Base-by-base conservation (phyloP, 2,113 vertebrate genomes). In the Carollia perspicillata region DNA sequence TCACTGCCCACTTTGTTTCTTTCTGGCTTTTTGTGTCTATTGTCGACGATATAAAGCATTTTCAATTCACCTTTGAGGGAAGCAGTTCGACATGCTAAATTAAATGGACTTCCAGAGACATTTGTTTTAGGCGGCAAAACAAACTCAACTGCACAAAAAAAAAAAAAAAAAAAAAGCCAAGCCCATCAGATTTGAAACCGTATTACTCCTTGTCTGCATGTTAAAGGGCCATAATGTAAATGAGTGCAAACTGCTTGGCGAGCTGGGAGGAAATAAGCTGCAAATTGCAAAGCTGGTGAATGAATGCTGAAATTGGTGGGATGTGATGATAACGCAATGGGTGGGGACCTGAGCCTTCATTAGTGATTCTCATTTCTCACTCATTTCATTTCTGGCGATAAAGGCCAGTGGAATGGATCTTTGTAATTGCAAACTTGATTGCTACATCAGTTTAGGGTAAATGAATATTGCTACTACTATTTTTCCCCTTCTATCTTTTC, bases 141-240 rank as follows among this genome's bases (percentile, higher is more conserved):
- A 97, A 97, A 97, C 87, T 92, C 93, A 98, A 92, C 96, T 93
- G 94, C 89, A 97, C 93, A 93, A 95, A 96, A 92, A 93, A n/a
- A n/a, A n/a, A n/a, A n/a, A 94, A 94, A 90, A 78, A 14, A 74
- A 75, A 47, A 75, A 75, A 5, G 97, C 90, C 77, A 7, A 97
- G 94, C 55, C 92, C 74, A 94, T 93, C 96, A 89, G 11, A 98
- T 98, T 94, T 97, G 35, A 97, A 98, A 93, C 33, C 30, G 77
- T 96, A 79, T 97, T 98, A 97, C 28, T 96, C 77, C 90, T 37
- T 83, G 65, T 95, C 55, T 95, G 65, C 53, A 5, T n/a, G 79
- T 90, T 37, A 94, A 94, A 87, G 0, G 68, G 94, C 20, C 93
- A 75, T 95, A 97, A 98, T 84, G 69, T 9, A 97, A 98, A 98